phyloP scores from a whole-genome alignment of 2,888 invertebrate species.

The Agrochola litura region DNA sequence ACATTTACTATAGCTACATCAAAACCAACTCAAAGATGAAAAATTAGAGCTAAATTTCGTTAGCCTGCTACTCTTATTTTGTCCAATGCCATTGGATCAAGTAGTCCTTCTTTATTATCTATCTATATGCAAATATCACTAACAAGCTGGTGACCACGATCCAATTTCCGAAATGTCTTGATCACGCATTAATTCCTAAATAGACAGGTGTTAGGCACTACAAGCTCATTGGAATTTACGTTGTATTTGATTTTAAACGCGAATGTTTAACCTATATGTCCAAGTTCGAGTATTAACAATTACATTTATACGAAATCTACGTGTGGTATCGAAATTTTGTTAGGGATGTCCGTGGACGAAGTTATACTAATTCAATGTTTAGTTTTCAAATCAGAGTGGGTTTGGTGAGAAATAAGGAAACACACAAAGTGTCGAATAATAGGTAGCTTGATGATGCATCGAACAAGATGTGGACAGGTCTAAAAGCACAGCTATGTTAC shows the following conservation, averaged over 20 bases:
- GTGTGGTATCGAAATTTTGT: conserved; percentile 6
- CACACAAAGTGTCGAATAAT: background rate
- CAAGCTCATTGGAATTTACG: conserved; percentile 24
- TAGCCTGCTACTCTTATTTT: background rate
- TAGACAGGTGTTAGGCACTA: background rate
- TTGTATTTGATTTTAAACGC: conserved; percentile 44
- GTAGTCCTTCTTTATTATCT: conserved; percentile 16
- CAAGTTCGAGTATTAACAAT: conserved; percentile 52
- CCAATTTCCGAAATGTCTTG: conserved; percentile 45
- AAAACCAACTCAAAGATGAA: background rate
- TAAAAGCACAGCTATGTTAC: background rate
- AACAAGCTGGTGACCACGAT: conserved; percentile 11
- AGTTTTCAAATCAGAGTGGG: background rate
- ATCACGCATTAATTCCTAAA: conserved; percentile 29
- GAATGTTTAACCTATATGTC: conserved; percentile 52
- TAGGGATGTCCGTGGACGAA: conserved; percentile 37
- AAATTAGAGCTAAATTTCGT: background rate
- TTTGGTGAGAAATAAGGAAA: background rate
- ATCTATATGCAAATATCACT: conserved; percentile 24
- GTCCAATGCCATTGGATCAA: conserved; percentile 10
- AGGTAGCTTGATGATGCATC: no score
- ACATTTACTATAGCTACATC: background rate
- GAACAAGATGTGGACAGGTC: background rate
- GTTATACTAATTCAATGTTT: background rate
- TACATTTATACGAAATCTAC: conserved; percentile 39